Evolutionary conservation across 2,113 vertebrate species (phyloP), one percentile per base, ranked within the genome.

Genomic region (Calidris pygmaea): DNA sequence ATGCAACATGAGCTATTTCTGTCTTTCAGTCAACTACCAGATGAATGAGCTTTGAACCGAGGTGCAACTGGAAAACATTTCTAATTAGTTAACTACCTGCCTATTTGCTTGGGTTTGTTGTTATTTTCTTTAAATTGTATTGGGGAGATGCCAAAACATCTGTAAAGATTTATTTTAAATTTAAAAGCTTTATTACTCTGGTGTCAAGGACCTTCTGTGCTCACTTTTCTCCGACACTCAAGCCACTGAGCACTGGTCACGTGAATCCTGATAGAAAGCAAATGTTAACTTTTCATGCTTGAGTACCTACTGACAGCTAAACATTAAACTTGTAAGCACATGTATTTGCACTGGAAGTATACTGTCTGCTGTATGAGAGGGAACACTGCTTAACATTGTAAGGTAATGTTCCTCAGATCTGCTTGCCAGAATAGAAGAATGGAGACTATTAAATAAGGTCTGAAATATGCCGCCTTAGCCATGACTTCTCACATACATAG

Each of bases 251-350:
- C 91, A 34, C 58, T 89, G 87, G 85, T 87, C 94, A 96, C 26
- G 12, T 95, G 95, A 85, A 78, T 83, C 41, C 78, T 96, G 94
- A 97, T 96, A 87, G 91, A 96, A 97, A 96, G 95, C 96, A 96
- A 97, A 97, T 96, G 95, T 95, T 95, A 95, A 95, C 84, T 96
- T 96, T 95, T 91, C 94, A 94, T 90, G 94, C 95, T 83, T 96
- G 95, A 97, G 93, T 96, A 96, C 91, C 94, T 85, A 95, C 93
- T 97, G 95, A 97, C 96, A 97, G 94, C 93, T 95, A 95, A 95
- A 94, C 94, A 83, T 91, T 91, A 95, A 87, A 93, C 89, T 94
- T 91, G 80, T 87, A 92, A 96, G 94, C 83, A 84, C 77, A 29
- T 82, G 83, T 92, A 90, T 95, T 96, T 96, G 96, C 86, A 58